Conservation (phyloP, 2,888 invertebrate genomes). For the Rutpela maculata region DNA sequence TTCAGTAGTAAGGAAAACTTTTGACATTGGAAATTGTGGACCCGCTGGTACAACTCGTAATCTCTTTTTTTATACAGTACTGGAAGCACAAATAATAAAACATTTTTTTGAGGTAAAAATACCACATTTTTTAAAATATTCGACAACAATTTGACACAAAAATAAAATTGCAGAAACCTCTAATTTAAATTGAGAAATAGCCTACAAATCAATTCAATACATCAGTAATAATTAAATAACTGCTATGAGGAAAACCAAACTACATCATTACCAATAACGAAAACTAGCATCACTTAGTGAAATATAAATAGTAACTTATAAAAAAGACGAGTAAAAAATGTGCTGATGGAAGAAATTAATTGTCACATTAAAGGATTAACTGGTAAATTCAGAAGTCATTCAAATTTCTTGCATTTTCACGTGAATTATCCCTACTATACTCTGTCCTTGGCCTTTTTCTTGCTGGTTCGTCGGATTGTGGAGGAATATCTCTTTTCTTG, state of each 20-base stretch:
- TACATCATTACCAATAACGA: neutral
- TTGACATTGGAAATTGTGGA: too few relatives aligned
- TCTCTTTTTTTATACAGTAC: neutral
- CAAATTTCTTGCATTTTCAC: conserved; percentile 43
- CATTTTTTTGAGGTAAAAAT: neutral
- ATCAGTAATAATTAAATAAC: neutral
- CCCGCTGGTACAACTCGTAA: too few relatives aligned
- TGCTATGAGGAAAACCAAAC: neutral
- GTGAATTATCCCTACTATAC: conserved; percentile 56
- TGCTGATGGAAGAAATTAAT: conserved; percentile 29
- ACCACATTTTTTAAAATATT: neutral
- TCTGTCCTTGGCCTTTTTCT: conserved; percentile 70
- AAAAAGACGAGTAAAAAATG: conserved; percentile 33
- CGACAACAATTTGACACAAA: neutral
- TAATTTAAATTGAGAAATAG: neutral
- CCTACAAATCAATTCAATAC: neutral
- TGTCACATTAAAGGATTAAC: neutral
- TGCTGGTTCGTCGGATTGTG: conserved; percentile 68
- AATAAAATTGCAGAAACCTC: neutral
- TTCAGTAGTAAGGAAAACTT: too few relatives aligned
- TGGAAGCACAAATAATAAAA: neutral
- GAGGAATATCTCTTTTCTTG: conserved; percentile 69
- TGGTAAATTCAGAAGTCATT: conserved; percentile 45
- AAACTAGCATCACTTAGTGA: conserved; percentile 15
- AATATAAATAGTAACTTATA: conserved; percentile 22